phyloP scores from a whole-genome alignment of 2,113 vertebrate genomes.

The Terrapene triunguis region DNA sequence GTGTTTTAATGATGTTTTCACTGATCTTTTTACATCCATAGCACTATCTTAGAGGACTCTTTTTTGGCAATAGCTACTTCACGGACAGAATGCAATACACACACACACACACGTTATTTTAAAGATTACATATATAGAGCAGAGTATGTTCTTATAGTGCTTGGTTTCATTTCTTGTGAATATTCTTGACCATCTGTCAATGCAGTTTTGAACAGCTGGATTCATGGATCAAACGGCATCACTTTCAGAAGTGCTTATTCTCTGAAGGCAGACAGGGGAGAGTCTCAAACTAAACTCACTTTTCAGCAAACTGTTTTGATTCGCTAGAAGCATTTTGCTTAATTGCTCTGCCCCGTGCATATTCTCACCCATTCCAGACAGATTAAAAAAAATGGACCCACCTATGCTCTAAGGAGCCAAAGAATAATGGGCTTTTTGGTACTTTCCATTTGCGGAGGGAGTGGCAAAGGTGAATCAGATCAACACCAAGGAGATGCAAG shows the following conservation, averaged over 20 bases:
- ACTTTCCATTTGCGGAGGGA: background rate
- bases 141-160: accelerated
- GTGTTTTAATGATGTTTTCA: background rate
- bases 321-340: conserved; percentile 28
- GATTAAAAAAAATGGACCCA: conserved; percentile 44
- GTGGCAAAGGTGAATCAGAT: background rate
- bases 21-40: background rate
- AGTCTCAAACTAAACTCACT: conserved; percentile 48
- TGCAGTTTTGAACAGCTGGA: background rate
- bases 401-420: conserved; percentile 48
- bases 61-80: background rate
- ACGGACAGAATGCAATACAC: background rate
- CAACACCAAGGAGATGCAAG: background rate
- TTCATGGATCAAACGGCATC: background rate
- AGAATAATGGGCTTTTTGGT: conserved; percentile 9
- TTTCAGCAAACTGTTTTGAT: conserved; percentile 40
- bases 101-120: background rate
- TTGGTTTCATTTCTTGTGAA: background rate
- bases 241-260: conserved; percentile 25
- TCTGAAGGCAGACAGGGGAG: conserved; percentile 29
- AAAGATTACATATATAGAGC: background rate
- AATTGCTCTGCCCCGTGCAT: conserved; percentile 57
- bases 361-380: conserved; percentile 18
- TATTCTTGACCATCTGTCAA: background rate
- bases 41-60: background rate